These are phyloP conservation scores for Aphelocoma californica DNA, from an alignment of 2,797 vertebrate genomes.

Conservation along the genomic window DNA sequence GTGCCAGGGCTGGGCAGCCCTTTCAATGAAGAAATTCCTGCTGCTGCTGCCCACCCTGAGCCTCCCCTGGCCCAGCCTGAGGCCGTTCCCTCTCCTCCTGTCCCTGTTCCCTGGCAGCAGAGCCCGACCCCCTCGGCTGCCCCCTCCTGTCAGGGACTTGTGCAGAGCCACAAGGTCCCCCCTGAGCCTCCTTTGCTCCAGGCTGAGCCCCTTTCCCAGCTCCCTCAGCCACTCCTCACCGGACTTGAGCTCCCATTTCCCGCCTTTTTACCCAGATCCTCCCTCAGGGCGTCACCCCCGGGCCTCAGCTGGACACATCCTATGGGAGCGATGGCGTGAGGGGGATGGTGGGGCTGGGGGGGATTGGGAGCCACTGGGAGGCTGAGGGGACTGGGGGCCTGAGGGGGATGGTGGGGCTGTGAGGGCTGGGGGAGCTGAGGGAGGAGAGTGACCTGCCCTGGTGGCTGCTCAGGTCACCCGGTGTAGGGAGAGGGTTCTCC, in stretches of 20 bases:
- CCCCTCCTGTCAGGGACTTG: too few species aligned
- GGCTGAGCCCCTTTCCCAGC: background rate
- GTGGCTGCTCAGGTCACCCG: fast-evolving
- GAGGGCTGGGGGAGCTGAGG: too few species aligned
- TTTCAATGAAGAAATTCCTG: fast-evolving
- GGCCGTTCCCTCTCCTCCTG: background rate
- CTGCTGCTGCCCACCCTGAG: fast-evolving
- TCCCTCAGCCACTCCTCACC: background rate
- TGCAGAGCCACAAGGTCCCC: too few species aligned
- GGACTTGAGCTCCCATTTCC: background rate
- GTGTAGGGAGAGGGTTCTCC: background rate
- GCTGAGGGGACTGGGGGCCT: too few species aligned
- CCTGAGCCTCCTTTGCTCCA: too few species aligned
- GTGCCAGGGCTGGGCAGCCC: background rate
- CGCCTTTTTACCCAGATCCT: background rate
- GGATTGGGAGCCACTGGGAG: too few species aligned
- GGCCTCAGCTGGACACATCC: background rate
- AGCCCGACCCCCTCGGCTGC: too few species aligned
- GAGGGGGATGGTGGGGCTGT: background rate
- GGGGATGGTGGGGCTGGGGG: too few species aligned
- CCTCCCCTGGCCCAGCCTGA: background rate
- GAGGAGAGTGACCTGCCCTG: background rate
- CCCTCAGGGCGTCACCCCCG: too few species aligned
- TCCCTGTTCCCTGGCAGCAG: background rate
- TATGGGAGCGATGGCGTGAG: too few species aligned